Evolutionary conservation across 1,140 invertebrate species (phyloP).

Genomic region (Linepithema humile): DNA sequence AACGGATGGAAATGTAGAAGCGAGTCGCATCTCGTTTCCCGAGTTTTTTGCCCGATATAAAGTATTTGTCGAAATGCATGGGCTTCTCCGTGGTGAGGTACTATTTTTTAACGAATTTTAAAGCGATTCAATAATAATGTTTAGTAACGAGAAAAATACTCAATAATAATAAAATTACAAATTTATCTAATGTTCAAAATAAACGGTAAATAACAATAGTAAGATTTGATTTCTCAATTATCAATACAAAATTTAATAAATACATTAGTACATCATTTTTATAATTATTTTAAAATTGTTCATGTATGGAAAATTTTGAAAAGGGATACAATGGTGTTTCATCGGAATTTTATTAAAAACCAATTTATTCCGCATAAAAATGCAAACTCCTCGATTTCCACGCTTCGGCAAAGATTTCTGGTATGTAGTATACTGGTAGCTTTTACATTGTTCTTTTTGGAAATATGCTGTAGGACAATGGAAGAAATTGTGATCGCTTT

Average conservation of each 20-base stretch:
- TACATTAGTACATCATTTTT: background rate
- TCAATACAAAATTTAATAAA: background rate
- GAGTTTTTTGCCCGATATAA: slow-evolving; percentile 31
- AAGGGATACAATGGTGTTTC: background rate
- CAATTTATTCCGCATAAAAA: background rate
- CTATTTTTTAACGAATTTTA: background rate
- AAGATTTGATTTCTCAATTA: background rate
- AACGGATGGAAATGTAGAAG: slow-evolving; percentile 45
- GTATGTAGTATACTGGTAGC: background rate
- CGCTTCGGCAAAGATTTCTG: background rate
- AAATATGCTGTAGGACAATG: background rate
- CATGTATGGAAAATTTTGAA: background rate
- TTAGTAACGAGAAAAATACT: background rate
- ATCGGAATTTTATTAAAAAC: slow-evolving; percentile 1
- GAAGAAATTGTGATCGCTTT: background rate
- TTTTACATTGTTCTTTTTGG: background rate
- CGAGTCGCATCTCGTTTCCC: slow-evolving; percentile 27
- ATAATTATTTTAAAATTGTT: background rate
- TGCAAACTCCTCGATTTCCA: background rate
- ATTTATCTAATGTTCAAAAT: background rate
- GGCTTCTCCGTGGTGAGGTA: background rate
- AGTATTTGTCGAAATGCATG: slow-evolving; percentile 7
- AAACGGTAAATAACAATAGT: background rate
- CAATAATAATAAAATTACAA: background rate
- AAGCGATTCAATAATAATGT: background rate